phyloP scores from a whole-genome alignment of 1,140 invertebrate species.

The Mycetomoellerius zeteki region DNA sequence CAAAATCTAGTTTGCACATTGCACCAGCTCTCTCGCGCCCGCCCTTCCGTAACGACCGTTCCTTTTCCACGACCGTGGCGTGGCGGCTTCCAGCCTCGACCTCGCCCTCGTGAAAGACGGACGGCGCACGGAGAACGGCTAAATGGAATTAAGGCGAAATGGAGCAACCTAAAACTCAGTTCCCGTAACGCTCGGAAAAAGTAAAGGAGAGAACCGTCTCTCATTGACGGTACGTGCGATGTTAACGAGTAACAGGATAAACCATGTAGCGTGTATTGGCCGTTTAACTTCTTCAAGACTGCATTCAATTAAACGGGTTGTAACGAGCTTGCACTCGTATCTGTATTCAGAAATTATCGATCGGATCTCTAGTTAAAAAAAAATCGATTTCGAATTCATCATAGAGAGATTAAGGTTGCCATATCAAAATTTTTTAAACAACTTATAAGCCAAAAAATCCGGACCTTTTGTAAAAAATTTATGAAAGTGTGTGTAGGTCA shows the following conservation, averaged over 20 bases:
- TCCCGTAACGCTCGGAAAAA: conserved; percentile 9
- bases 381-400: neutral
- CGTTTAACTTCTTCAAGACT: conserved; percentile 28
- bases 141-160: conserved; percentile 72
- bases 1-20: conserved; percentile 47
- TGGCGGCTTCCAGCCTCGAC: neutral
- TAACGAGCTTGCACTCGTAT: neutral
- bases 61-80: conserved; percentile 15
- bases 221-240: conserved; percentile 9
- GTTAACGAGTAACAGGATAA: conserved; percentile 28
- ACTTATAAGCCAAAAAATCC: too few relatives aligned
- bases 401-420: too few relatives aligned
- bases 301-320: conserved; percentile 19
- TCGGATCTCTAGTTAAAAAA: neutral
- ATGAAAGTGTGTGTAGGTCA: too few relatives aligned
- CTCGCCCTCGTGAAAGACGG: conserved; percentile 6
- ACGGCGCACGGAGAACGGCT: neutral
- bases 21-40: conserved; percentile 1
- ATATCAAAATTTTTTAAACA: too few relatives aligned
- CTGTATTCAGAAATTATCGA: neutral
- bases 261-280: conserved; percentile 10
- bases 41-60: conserved; percentile 22
- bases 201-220: neutral
- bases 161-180: conserved; percentile 63
- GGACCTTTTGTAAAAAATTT: too few relatives aligned